Conservation (phyloP, 30 jellyfish, hydroid and myxozoan species). For the Aurelia aurita complex sp. Pacific region DNA sequence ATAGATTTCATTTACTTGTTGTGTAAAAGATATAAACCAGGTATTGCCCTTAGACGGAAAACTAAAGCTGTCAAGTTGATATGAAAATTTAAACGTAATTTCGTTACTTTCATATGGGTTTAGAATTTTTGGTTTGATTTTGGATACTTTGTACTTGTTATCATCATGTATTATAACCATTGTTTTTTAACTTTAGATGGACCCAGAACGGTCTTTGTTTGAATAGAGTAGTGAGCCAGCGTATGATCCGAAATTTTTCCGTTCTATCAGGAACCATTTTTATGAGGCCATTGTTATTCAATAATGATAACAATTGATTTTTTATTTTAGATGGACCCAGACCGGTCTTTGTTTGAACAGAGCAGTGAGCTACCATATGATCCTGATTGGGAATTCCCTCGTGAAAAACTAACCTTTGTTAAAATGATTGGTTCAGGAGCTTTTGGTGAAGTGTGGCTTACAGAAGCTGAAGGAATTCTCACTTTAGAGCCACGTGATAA, state of each 20-base stretch:
- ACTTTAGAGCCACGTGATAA: slow-evolving; percentile 63
- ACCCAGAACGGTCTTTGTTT: slow-evolving; percentile 85
- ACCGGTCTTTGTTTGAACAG: slow-evolving; percentile 90
- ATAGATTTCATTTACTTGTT: too few species aligned
- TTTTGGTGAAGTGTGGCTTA: slow-evolving; percentile 94
- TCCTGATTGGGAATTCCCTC: slow-evolving; percentile 98
- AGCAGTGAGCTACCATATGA: slow-evolving; percentile 94
- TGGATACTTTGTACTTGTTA: too few species aligned
- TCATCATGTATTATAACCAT: too few species aligned
- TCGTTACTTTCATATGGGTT: too few species aligned
- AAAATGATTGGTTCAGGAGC: slow-evolving; percentile 95
- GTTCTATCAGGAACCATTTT: too few species aligned
- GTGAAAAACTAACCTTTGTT: slow-evolving; percentile 73
- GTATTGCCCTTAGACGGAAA: too few species aligned
- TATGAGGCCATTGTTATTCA: too few species aligned
- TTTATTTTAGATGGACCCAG: slow-evolving; percentile 81
- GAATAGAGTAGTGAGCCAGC: slow-evolving; percentile 93
- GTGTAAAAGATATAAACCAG: too few species aligned
- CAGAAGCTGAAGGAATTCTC: slow-evolving; percentile 91
- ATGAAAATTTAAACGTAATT: too few species aligned
- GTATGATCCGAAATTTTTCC: slow-evolving; percentile 57
- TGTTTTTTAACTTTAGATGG: slow-evolving; percentile 43
- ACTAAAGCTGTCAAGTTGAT: too few species aligned
- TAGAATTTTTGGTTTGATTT: too few species aligned
- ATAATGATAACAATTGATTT: too few species aligned